Percentiles rank a stretch among this genome's conserved stretches.
These are phyloP conservation scores for Entomobrya proxima DNA, from an alignment of 2,888 invertebrate genomes.

Conservation along the genomic window DNA sequence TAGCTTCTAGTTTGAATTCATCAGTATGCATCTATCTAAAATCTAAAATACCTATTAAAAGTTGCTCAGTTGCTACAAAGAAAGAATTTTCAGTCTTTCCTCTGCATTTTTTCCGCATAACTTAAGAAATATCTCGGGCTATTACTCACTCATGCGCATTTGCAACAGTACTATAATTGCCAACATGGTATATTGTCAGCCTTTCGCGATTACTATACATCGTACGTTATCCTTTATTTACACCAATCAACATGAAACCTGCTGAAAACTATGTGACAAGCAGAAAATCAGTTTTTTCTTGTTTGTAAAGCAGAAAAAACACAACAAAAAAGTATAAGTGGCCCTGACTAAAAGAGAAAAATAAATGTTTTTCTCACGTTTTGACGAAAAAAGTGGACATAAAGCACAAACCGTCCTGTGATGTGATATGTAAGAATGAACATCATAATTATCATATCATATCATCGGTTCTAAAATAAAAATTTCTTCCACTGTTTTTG, in stretches of 20 bases:
- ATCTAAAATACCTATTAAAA: neutral
- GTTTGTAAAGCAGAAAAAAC: constrained; percentile 15
- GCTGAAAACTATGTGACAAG: constrained; percentile 58
- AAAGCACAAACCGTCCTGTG: neutral
- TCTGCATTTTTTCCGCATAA: too few species aligned
- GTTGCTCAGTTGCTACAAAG: too few species aligned
- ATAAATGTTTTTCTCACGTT: constrained; percentile 50
- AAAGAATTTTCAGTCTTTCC: too few species aligned
- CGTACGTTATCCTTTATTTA: constrained; percentile 34
- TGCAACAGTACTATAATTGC: too few species aligned
- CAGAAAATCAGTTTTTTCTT: constrained; percentile 33
- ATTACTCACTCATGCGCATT: too few species aligned
- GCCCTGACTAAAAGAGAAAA: constrained; percentile 18
- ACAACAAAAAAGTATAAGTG: constrained; percentile 33
- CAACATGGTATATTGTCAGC: too few species aligned
- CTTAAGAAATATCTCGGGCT: too few species aligned
- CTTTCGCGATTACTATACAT: neutral
- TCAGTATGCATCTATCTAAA: neutral
- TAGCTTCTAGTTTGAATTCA: neutral
- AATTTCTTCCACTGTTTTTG: neutral
- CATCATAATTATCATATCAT: neutral
- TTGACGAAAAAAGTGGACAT: neutral
- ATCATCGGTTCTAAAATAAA: neutral
- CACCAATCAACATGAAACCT: constrained; percentile 40
- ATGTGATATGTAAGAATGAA: neutral